Evolutionary conservation across 2,113 vertebrate genomes (phyloP), one percentile per base, ranked within the genome.

Genomic region (Ictalurus punctatus): DNA sequence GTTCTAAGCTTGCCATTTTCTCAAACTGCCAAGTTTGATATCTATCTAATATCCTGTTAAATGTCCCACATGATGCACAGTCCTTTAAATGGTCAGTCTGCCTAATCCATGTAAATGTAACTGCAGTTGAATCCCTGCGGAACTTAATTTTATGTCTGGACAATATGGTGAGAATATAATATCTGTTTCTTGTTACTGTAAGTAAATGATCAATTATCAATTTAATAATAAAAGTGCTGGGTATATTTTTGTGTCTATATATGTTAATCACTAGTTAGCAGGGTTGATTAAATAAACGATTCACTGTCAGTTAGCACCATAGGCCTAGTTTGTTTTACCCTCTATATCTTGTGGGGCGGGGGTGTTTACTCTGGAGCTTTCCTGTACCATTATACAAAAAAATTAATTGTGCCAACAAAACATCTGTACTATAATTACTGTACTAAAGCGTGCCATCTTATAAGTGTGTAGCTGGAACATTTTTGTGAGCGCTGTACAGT

Each of bases 371-470:
- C 63, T 76, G 27, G 56, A 84, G 65, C 7, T 76, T 74, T 84
- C 19, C 69, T 65, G 73, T 61, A 63, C 10, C 27, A 10, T 54
- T 59, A 76, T 37, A 78, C 21, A 58, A 52, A 67, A 52, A 67
- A 63, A 67, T 6, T 69, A 54, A 88, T 83, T 74, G 40, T 73
- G 69, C 81, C 58, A 34, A 61, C 63, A 80, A 84, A 84, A 52
- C 83, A n/a, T 71, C 61, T 80, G 4, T 65, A 30, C 56, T 48
- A 76, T 80, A 85, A 86, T 90, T 78, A 81, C 48, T 13, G 84
- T 84, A 40, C 44, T 48, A 78, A 91, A 85, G 74, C n/a, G 58
- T 79, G 74, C 69, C 23, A 78, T 86, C n/a, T 81, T 17, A n/a
- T 13, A 71, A 76, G 58, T 2, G 44, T 67, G 73, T 74, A 88